phyloP scores from a whole-genome alignment of 2,113 vertebrate genomes.

The Xyrauchen texanus region DNA sequence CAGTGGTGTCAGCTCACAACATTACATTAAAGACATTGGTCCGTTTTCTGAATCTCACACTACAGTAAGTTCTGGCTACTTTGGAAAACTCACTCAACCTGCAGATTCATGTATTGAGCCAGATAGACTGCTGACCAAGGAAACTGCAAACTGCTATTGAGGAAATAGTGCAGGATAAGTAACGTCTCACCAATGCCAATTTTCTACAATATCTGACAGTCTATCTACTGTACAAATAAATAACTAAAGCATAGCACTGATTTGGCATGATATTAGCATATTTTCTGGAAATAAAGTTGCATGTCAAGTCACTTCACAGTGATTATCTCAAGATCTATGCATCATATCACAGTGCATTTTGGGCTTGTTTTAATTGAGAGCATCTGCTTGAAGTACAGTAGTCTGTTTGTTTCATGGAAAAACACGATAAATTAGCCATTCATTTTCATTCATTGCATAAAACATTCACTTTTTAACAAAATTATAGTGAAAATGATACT shows the following conservation, averaged over 20 bases:
- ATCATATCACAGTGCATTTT: too few relatives aligned
- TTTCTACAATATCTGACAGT: background rate
- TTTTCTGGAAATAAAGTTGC: too few relatives aligned
- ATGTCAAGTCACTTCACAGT: too few relatives aligned
- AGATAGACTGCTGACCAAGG: slow-evolving; percentile 36
- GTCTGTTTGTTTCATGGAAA: too few relatives aligned
- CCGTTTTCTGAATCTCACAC: slow-evolving; percentile 25
- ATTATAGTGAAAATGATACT: too few relatives aligned
- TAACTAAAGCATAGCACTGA: background rate
- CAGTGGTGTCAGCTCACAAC: slow-evolving; percentile 44
- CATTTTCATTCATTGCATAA: too few relatives aligned
- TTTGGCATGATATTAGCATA: too few relatives aligned
- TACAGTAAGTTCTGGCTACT: slow-evolving; percentile 37
- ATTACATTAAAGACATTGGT: slow-evolving; percentile 48
- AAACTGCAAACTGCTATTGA: slow-evolving; percentile 7
- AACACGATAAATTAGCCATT: too few relatives aligned
- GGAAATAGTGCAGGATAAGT: background rate
- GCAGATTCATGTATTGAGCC: slow-evolving; percentile 24
- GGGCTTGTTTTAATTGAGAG: too few relatives aligned
- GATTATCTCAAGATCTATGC: too few relatives aligned
- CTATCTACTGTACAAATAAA: background rate
- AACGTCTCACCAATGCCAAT: slow-evolving; percentile 7
- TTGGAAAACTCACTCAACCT: slow-evolving; percentile 45
- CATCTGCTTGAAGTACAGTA: too few relatives aligned
- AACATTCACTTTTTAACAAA: too few relatives aligned